Evolutionary conservation across 1,140 invertebrate genomes (phyloP).

Genomic region (Drosophila obscura): DNA sequence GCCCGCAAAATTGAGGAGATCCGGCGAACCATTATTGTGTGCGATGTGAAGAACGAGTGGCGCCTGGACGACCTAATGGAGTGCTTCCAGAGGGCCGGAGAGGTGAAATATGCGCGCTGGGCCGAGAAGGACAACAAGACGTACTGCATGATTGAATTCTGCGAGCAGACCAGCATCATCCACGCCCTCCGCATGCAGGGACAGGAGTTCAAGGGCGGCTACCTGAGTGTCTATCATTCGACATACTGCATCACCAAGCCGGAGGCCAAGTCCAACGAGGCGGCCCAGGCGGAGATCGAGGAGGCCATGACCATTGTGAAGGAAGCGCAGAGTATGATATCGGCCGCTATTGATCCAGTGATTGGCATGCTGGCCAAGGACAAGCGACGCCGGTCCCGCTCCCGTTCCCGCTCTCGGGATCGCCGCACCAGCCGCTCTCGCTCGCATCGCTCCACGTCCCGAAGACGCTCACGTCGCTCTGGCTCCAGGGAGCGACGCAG

Average conservation of each 20-base stretch:
- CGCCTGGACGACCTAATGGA: slow-evolving; percentile 92
- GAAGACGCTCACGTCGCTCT: slow-evolving; percentile 84
- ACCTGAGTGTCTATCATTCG: slow-evolving; percentile 92
- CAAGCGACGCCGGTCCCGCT: slow-evolving; percentile 87
- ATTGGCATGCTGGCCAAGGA: slow-evolving; percentile 93
- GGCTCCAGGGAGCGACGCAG: slow-evolving; percentile 83
- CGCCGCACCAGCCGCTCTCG: slow-evolving; percentile 87
- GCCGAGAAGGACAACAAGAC: slow-evolving; percentile 91
- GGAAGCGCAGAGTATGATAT: slow-evolving; percentile 96
- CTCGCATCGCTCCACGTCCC: slow-evolving; percentile 86
- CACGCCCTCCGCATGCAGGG: slow-evolving; percentile 95
- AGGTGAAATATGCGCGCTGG: slow-evolving; percentile 97
- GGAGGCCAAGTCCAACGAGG: slow-evolving; percentile 96
- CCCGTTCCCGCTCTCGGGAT: slow-evolving; percentile 85
- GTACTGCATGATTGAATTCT: slow-evolving; percentile 96
- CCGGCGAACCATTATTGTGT: slow-evolving; percentile 92
- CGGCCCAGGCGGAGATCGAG: slow-evolving; percentile 97
- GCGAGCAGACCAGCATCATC: slow-evolving; percentile 94
- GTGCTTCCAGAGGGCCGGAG: slow-evolving; percentile 93
- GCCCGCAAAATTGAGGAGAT: slow-evolving; percentile 98
- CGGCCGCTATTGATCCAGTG: slow-evolving; percentile 95
- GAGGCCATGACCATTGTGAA: slow-evolving; percentile 98
- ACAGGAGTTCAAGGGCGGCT: slow-evolving; percentile 87
- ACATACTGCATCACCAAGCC: slow-evolving; percentile 96
- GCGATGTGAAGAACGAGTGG: slow-evolving; percentile 89